Conservation (phyloP, 1,140 invertebrate species). For the Fopius arisanus region DNA sequence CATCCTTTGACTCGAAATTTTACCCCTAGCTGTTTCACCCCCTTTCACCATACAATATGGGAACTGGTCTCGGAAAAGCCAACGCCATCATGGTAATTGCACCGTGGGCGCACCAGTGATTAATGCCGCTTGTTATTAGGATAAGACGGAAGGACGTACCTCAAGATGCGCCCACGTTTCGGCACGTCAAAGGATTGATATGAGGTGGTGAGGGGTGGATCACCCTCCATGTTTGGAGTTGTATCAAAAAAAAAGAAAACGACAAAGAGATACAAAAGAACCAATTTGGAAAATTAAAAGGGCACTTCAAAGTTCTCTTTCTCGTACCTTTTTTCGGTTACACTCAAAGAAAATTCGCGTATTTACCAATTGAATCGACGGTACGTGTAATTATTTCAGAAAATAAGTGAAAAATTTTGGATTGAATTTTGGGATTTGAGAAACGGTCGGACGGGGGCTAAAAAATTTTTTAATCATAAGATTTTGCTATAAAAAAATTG, state of each 20-base stretch:
- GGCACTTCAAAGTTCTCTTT: neutral
- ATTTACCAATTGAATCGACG: too few relatives aligned
- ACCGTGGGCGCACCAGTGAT: slow-evolving; percentile 46
- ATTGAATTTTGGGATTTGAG: too few relatives aligned
- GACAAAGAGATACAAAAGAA: neutral
- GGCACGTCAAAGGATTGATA: slow-evolving; percentile 34
- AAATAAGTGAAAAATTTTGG: too few relatives aligned
- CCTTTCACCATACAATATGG: neutral
- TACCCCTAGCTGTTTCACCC: neutral
- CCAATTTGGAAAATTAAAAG: slow-evolving; percentile 15
- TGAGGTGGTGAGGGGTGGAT: neutral
- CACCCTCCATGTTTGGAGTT: neutral
- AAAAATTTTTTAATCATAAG: too few relatives aligned
- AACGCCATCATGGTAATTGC: slow-evolving; percentile 51
- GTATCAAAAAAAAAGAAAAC: neutral
- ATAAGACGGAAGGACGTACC: slow-evolving; percentile 45
- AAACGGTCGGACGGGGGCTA: too few relatives aligned
- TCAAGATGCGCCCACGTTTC: slow-evolving; percentile 31
- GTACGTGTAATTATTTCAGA: too few relatives aligned
- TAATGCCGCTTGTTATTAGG: slow-evolving; percentile 53
- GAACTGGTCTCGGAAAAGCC: slow-evolving; percentile 33
- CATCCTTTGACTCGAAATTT: slow-evolving; percentile 41
- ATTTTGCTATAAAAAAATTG: too few relatives aligned
- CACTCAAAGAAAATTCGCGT: too few relatives aligned
- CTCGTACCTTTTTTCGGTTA: neutral